phyloP scores from a whole-genome alignment of 2,113 vertebrate species.

The Prionailurus viverrinus region DNA sequence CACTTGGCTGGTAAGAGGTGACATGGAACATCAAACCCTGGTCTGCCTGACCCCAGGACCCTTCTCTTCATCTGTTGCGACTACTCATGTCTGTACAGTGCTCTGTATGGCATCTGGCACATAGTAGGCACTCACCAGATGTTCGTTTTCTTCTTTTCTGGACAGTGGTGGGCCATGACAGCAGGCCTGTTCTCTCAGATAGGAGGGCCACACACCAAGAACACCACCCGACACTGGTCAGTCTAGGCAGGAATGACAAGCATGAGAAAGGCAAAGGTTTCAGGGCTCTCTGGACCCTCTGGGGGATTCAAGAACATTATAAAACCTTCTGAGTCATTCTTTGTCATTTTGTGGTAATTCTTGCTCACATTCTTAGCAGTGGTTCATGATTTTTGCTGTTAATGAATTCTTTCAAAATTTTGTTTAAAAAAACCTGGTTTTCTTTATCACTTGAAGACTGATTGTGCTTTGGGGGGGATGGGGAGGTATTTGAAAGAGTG shows the following conservation, averaged over 20 bases:
- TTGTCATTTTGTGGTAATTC: slow-evolving; percentile 45
- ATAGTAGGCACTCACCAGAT: neutral
- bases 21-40: neutral
- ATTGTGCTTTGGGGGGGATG: neutral
- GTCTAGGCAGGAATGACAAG: slow-evolving; percentile 50
- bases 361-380: slow-evolving; percentile 51
- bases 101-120: too few relatives aligned
- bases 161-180: neutral
- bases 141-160: neutral
- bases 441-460: neutral
- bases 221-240: neutral
- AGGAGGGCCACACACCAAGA: slow-evolving; percentile 32
- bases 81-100: too few relatives aligned
- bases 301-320: slow-evolving; percentile 5
- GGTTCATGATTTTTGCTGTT: slow-evolving; percentile 21
- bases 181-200: neutral
- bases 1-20: neutral
- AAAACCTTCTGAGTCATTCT: slow-evolving; percentile 70
- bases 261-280: neutral
- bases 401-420: neutral
- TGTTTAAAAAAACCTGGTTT: neutral
- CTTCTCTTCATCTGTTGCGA: neutral
- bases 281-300: slow-evolving; percentile 5
- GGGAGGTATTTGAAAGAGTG: neutral
- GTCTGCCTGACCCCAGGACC: too few relatives aligned